Base-by-base conservation (phyloP, 2,113 vertebrate species). In the Hucho hucho region DNA sequence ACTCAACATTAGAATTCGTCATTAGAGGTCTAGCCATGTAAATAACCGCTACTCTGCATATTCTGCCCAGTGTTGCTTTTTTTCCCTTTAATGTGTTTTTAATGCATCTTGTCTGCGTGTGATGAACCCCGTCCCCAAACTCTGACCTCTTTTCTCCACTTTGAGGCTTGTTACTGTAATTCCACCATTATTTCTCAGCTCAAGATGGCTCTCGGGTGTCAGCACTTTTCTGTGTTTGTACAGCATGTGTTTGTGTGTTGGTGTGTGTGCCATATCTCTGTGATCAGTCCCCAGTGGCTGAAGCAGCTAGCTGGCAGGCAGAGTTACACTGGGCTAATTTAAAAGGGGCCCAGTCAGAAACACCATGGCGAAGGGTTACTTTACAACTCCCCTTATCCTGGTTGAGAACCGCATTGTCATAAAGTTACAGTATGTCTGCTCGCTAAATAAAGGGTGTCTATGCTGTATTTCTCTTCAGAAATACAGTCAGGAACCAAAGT, bases 321-420 rank as follows among this genome's bases (percentile, higher is more conserved):
- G 85, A 84, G 86, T 90, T 91, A 90, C 92, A 93, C 89, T 92
- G 87, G 90, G 88, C 82, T 86, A 88, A 43, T 92, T 93, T 87
- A 88, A 89, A 68, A 86, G 82, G 9, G 84, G 88, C 87, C 88
- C 86, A 90, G 88, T 88, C 87, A 89, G 87, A 87, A 88, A 79
- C 86, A 85, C 87, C 76, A 81, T 25, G 26, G 89, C 87, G 80
- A 87, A 83, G 81, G 82, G 81, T 87, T 83, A 86, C 83, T 90
- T 88, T 90, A 90, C 83, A 80, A 84, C 87, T 88, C 67, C 76
- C 65, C 65, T 83, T 82, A 85, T 65, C 3, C 25, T 18, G 22
- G 73, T 70, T 87, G 84, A 87, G 83, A 87, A 83, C 79, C 65
- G 79, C 82, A 80, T 83, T 56, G 87, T 80, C 72, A 72, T 79